Evolutionary conservation across 2,888 invertebrate species (phyloP), one percentile per base, ranked within the genome.

Genomic region (Leucania comma): DNA sequence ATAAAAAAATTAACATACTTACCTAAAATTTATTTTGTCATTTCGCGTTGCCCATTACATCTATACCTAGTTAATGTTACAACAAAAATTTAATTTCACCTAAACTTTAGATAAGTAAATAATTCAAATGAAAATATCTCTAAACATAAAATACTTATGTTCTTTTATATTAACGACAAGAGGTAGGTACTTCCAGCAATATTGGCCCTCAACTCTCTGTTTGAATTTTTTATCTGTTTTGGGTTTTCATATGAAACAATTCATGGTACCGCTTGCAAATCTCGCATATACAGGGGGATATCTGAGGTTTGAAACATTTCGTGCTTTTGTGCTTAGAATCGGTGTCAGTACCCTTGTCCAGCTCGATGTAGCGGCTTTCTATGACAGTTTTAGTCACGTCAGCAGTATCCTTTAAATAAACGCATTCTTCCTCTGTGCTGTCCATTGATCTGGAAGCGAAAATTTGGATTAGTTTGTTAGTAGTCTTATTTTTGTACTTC

Each of bases 181-280:
- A 80, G 53, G 67, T 75, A 62, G 54, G 35, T 24, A 17, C 14
- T 62, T 58, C 58, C n/a, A 63, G 32, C 38, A 59, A 32, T 14
- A 50, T 64, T 67, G 46, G 24, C 48, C 38, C 35, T 42, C 48
- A 67, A 56, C 12, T 32, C 20, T 26, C 48, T 14, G 29, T 53
- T 20, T 46, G 29, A 29, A 12, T 10, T 32, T 29, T 69, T 48
- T 42, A 56, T n/a, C 32, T 42, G 50, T 48, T 58, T 20, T 78
- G 81, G 38, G 61, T 60, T 8, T 86, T 76, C n/a, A 72, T 66
- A 75, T 95, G 95, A 66, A 95, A 96, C 32, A 95, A 72, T 74
- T 95, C 93, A 61, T 95, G 91, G 74, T 96, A 96, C 65, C 91
- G 87, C 68, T 87, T 92, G 75, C 95, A 96, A 54, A 96, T 96